Evolutionary conservation across 2,888 invertebrate genomes (phyloP), one percentile per base, ranked within the genome.

Genomic region (Ennomos erosarius): DNA sequence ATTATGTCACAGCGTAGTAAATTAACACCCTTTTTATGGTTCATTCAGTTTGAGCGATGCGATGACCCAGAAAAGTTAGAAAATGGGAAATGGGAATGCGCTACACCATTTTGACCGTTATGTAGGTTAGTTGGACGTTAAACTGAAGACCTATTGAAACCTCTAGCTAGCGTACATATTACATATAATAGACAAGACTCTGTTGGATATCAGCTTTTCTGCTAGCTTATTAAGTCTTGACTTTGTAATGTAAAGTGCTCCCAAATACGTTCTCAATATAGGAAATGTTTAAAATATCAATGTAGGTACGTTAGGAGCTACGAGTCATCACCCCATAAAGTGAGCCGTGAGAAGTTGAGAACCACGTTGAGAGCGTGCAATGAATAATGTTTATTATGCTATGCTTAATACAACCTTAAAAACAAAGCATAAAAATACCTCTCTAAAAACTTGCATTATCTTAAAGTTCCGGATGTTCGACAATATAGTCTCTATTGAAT

Each of bases 281-380:
- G 26, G 26, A 1, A 35, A 54, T 11, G 40, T 35, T 37, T 37
- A 38, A 47, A 42, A 51, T 51, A 51, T 37, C 40, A 49, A 45
- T 10, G 34, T 33, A 59, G 34, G 12, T 49, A 52, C 44, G 39
- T 35, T 49, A 55, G 37, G 37, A 35, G 4, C 26, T 54, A 38
- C 42, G 50, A 63, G 62, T 54, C 62, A 63, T 56, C 62, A 44
- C 53, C 39, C 52, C 50, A 63, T 63, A 54, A 59, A 54, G 13
- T 55, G 46, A 56, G 37, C 53, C 50, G 58, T 59, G 52, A 49
- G 45, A 54, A 56, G 47, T 58, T 59, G 52, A 49, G 42, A 54
- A 56, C 36, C 10, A 10, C 11, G 6, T 26, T 6, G 1, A 16
- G 1, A 38, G 47, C 38, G 47, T 38, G 43, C 37, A 36, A 43